Evolutionary conservation across 2,888 invertebrate genomes (phyloP).

Genomic region (Cerastis rubricosa): DNA sequence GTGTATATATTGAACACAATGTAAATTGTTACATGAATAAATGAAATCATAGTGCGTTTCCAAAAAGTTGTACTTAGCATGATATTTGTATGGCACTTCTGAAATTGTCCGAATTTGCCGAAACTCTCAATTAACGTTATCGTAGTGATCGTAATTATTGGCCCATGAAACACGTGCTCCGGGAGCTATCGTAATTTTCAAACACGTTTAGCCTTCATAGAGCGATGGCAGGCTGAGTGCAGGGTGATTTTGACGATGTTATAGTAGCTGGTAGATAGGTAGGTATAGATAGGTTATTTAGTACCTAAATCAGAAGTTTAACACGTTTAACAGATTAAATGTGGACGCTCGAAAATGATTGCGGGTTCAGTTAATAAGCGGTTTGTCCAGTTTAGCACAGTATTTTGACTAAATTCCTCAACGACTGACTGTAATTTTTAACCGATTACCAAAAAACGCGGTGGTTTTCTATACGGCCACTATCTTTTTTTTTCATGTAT

Average conservation of each 20-base stretch:
- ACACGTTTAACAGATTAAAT: neutral
- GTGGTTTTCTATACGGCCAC: too few relatives aligned
- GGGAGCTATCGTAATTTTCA: neutral
- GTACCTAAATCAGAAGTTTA: too few relatives aligned
- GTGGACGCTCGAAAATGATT: neutral
- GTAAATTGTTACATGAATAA: too few relatives aligned
- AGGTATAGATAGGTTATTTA: neutral
- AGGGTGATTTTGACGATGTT: neutral
- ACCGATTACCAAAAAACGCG: too few relatives aligned
- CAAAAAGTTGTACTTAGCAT: neutral
- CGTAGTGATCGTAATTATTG: neutral
- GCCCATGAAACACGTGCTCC: neutral
- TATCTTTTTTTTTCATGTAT: too few relatives aligned
- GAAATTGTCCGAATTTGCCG: neutral
- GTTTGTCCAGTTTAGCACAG: neutral
- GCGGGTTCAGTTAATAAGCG: neutral
- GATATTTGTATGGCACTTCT: neutral
- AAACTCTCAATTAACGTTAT: neutral
- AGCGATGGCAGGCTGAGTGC: neutral
- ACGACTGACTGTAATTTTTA: neutral
- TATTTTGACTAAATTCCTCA: neutral
- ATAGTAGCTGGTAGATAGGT: neutral
- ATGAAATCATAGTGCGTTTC: too few relatives aligned
- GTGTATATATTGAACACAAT: too few relatives aligned
- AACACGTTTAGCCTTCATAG: neutral